Evolutionary conservation across 2,113 vertebrate species (phyloP), one percentile per base, ranked within the genome.

Genomic region (Varanus komodoensis): DNA sequence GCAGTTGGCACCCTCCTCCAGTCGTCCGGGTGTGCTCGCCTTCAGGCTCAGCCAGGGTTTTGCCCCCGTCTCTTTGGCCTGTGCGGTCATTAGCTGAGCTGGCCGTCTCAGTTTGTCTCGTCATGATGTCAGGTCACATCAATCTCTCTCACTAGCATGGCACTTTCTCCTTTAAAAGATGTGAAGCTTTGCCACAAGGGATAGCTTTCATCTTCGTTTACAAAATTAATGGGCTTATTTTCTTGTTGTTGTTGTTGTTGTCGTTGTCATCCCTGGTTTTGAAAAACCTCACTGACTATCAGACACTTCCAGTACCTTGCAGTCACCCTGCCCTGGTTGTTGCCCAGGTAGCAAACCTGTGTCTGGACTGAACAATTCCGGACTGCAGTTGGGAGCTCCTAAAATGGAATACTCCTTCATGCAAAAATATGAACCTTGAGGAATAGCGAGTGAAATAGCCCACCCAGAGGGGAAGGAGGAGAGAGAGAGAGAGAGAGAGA

Each of bases 211-310:
- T 71, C 34, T 7, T 89, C 6, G 4, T 68, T 94, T 92, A 71
- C 83, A 6, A 84, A 91, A 92, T 89, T 88, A 90, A 87, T 89
- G 89, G 84, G 89, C 94, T 90, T 79, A 54, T 34, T 68, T 93
- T 90, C 87, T 2, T 48, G 0, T 19, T 15, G 50, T 54, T 32
- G 32, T n/a, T 32, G 27, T 9, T 11, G 29, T 73, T 19, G 17
- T 64, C 61, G 17, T 64, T 19, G 11, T 64, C 61, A 64, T 64
- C 61, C 19, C 91, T 17, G 23, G 17, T 0, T 0, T 9, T 3
- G 14, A 44, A 57, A 32, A 27, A 2, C 29, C 67, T 27, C 27
- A 27, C 21, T 64, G 15, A 64, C 61, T 19, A 64, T 64, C 61
- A 19, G 3, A 19, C 61, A 64, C 19, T 64, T 64, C 67, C 67